phyloP scores from a whole-genome alignment of 2,113 vertebrate genomes.

The Peromyscus californicus region DNA sequence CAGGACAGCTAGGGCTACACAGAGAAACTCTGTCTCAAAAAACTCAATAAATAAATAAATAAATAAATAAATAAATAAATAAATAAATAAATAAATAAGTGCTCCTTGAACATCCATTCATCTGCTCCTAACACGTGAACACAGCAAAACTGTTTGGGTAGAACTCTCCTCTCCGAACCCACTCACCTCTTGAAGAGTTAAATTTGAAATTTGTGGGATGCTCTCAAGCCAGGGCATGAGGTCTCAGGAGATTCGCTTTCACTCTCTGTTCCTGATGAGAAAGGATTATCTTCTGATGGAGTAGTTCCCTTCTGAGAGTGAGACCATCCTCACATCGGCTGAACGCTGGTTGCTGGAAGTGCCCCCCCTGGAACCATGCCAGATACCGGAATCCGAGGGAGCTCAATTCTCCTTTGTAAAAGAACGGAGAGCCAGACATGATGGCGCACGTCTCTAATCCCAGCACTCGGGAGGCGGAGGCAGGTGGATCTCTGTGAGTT shows the following conservation, averaged over 20 bases:
- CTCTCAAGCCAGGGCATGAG: neutral
- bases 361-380: accelerated
- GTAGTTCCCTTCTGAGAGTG: neutral
- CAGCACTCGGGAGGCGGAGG: neutral
- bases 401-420: neutral
- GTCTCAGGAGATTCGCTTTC: neutral
- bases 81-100: neutral
- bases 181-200: neutral
- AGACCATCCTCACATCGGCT: no score
- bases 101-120: neutral
- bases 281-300: neutral
- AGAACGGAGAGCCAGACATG: neutral
- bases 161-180: neutral
- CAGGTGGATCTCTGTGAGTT: neutral
- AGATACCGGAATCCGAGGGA: neutral
- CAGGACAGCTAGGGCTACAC: no score
- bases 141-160: neutral
- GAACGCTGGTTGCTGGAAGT: neutral
- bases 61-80: no score
- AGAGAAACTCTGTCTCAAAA: no score
- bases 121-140: neutral
- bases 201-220: no score
- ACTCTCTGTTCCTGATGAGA: neutral
- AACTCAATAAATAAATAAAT: no score
- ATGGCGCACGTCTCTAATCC: neutral